Evolutionary conservation across 2,113 vertebrate species (phyloP).

Genomic region (Saccopteryx bilineata): DNA sequence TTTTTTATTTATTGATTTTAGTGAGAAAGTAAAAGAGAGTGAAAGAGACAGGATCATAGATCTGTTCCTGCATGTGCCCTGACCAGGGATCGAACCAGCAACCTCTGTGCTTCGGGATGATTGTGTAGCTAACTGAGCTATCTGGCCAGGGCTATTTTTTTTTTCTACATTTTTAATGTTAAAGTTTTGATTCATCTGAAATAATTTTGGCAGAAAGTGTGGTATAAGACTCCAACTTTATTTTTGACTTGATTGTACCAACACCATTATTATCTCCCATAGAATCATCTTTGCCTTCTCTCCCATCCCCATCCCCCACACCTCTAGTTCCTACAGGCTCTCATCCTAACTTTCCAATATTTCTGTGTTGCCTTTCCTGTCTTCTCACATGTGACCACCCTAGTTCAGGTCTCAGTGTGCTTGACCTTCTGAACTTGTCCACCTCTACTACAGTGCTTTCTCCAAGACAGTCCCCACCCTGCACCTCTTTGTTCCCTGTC

Average conservation of each 20-base stretch:
- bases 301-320: neutral
- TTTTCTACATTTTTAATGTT: neutral
- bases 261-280: neutral
- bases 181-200: slow-evolving; percentile 1
- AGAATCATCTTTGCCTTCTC: neutral
- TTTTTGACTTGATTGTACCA: neutral
- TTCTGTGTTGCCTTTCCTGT: neutral
- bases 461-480: neutral
- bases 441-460: neutral
- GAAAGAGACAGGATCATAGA: no score
- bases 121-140: no score
- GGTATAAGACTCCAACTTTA: neutral
- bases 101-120: no score
- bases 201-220: neutral
- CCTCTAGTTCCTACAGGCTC: neutral
- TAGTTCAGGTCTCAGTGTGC: neutral
- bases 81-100: no score
- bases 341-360: neutral
- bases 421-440: neutral
- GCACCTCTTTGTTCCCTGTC: neutral
- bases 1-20: no score
- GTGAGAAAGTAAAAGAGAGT: no score
- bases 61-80: no score
- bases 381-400: neutral
- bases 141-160: no score